Conservation (phyloP, 2,797 vertebrate species). For the Mus minutoides region DNA sequence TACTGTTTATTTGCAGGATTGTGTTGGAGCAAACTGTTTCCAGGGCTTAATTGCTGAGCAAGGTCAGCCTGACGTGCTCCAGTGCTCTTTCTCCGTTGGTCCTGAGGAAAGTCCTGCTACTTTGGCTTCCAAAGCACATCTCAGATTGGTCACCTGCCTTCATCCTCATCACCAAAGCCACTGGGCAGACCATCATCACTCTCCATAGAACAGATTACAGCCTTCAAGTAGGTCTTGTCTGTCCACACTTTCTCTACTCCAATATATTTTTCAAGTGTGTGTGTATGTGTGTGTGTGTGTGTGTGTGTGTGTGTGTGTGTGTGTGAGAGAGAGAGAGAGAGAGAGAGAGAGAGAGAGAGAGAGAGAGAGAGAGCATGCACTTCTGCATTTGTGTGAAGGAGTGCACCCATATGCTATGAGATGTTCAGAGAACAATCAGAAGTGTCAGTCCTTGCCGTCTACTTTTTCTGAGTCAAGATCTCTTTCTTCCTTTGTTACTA, state of each 20-base stretch:
- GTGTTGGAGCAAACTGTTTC: slow-evolving; percentile 28
- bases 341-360: too few relatives aligned
- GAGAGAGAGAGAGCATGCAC: too few relatives aligned
- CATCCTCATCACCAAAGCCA: neutral
- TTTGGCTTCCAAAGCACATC: neutral
- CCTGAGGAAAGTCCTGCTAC: neutral
- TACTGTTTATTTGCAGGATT: neutral
- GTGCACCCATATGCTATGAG: neutral
- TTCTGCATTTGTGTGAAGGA: neutral
- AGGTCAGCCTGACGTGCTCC: neutral
- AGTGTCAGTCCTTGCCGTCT: neutral
- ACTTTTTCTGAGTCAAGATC: neutral
- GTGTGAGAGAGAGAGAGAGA: too few relatives aligned
- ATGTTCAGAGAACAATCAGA: neutral
- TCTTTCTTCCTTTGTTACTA: neutral
- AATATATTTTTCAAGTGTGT: neutral
- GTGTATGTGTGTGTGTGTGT: neutral
- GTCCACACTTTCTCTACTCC: neutral
- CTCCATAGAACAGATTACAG: neutral
- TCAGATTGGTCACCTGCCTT: neutral
- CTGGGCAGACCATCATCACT: neutral
- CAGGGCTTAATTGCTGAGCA: neutral
- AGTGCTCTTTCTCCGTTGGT: neutral
- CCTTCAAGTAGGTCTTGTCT: neutral
- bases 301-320: neutral